Base-by-base conservation (phyloP, 2,113 vertebrate species). In the Menidia beryllina region DNA sequence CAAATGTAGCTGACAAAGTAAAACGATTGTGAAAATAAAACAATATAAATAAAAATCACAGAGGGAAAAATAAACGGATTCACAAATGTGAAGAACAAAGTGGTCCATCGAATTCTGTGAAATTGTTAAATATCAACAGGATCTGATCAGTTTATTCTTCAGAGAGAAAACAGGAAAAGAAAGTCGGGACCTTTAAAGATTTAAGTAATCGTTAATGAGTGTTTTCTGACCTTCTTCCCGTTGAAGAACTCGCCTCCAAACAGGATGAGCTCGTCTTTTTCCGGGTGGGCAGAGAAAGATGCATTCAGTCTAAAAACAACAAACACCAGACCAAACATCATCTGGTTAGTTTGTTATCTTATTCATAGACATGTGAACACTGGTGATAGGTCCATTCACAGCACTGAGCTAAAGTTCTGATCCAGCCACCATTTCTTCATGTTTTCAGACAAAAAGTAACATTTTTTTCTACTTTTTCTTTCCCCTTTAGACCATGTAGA, bases 221-320 rank as follows among this genome's bases (percentile, higher is more conserved):
- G 3, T 15, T 30, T 61, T 11, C 1, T 6, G 93, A 99, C 98
- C 96, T 98, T 98, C 92, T 95, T 96, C 83, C 97, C 97, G 86
- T 98, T 99, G 93, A 96, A 99, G 92, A 95, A 98, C 93, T 99
- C 97, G 91, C 98, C 98, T 87, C 98, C 98, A 77, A 99, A 99
- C 65, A 99, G 93, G 82, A 99, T 96, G 65, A 99, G 91, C 56
- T 98, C 96, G 0, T 98, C 97, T 91, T 95, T 99, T 83, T 99
- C 97, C 0, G 97, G 97, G 77, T 98, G 95, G 0, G 95, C 82
- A 1, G 91, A 96, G 0, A 99, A 50, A 12, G 97, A 96, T 0
- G 96, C 94, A 0, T 95, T 97, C 49, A 99, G 88, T 83, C 98
- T 99, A 76, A 8, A 76, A 51, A 23, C 13, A 24, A 68, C 2